Conservation (phyloP, 2,888 invertebrate species). For the Tenthredo mesomela region DNA sequence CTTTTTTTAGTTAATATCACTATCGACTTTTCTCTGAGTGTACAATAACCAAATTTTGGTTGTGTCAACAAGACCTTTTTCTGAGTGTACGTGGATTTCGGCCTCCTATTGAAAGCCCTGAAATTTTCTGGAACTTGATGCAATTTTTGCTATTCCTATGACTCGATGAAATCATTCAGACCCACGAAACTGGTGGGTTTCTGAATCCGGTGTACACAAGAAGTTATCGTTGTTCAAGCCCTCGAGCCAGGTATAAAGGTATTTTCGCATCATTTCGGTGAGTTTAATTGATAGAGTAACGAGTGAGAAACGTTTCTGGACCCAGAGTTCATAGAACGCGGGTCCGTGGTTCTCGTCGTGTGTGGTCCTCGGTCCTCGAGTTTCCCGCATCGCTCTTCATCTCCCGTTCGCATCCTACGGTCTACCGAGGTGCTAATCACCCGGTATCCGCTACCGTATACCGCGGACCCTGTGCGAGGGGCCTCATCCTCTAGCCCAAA, state of each 20-base stretch:
- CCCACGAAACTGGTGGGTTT: not conserved
- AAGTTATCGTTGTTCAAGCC: not conserved
- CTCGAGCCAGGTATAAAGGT: not conserved
- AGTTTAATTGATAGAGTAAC: slow-evolving; percentile 19
- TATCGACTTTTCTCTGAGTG: too few species aligned
- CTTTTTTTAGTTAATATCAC: too few species aligned
- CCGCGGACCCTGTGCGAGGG: slow-evolving; percentile 55
- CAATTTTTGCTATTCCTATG: not conserved
- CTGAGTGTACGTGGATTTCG: not conserved
- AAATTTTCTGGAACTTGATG: too few species aligned
- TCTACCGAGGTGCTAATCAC: slow-evolving; percentile 71
- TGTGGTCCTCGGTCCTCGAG: slow-evolving; percentile 64
- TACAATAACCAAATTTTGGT: too few species aligned
- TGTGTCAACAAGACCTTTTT: too few species aligned
- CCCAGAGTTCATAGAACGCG: not conserved
- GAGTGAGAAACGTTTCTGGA: slow-evolving; percentile 16
- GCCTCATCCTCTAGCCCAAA: not conserved
- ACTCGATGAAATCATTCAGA: not conserved
- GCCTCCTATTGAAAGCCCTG: too few species aligned
- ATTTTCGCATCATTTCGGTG: slow-evolving; percentile 17
- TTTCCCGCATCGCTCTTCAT: slow-evolving; percentile 32
- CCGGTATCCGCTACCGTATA: slow-evolving; percentile 70
- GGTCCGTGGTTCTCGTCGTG: slow-evolving; percentile 59
- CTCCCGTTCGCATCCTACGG: slow-evolving; percentile 51
- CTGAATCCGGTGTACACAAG: not conserved